These are phyloP conservation scores for Mythimna albipuncta DNA, from an alignment of 2,888 invertebrate species.

Conservation along the genomic window DNA sequence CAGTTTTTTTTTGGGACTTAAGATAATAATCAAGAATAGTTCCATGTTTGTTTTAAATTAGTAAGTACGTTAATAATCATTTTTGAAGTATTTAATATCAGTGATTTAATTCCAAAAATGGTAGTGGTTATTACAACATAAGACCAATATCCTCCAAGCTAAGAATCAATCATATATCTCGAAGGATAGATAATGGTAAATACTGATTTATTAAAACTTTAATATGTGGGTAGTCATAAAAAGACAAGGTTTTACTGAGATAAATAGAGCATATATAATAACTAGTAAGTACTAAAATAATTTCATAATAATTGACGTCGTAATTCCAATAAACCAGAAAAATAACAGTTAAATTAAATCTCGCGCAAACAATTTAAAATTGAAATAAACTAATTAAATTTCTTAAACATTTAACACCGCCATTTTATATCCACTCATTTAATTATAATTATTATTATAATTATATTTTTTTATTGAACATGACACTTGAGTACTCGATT, in stretches of 20 bases:
- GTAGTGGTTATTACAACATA: too few species aligned
- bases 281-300: not conserved
- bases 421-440: slow-evolving; percentile 59
- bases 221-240: not conserved
- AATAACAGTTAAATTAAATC: slow-evolving; percentile 42
- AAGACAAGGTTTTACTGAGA: not conserved
- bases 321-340: not conserved
- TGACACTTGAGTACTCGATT: slow-evolving; percentile 79
- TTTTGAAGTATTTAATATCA: too few species aligned
- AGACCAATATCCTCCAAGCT: too few species aligned
- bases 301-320: slow-evolving; percentile 1
- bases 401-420: slow-evolving; percentile 62
- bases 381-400: slow-evolving; percentile 60
- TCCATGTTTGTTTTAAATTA: not conserved
- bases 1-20: not conserved
- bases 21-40: not conserved
- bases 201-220: not conserved
- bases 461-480: slow-evolving; percentile 65
- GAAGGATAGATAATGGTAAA: not conserved
- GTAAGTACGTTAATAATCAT: too few species aligned
- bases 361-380: slow-evolving; percentile 54
- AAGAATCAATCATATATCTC: too few species aligned
- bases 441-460: slow-evolving; percentile 56
- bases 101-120: too few species aligned
- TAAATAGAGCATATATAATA: not conserved